Base-by-base conservation (phyloP, 2,797 vertebrate genomes). In the Aldrovandia affinis region DNA sequence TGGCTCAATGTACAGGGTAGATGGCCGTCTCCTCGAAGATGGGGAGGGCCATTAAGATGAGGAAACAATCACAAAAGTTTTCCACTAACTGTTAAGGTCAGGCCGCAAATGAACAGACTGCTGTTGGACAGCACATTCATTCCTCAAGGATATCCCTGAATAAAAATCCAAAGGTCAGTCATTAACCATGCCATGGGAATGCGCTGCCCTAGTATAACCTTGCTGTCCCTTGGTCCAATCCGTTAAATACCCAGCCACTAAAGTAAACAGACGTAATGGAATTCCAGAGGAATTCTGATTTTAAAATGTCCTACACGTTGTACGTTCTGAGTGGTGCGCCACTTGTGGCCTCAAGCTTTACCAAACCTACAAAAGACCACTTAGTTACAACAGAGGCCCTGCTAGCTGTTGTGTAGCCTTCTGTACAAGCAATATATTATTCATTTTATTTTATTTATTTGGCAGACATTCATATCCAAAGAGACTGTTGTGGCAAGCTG, bases 11-110 rank as follows among this genome's bases (percentile, higher is more conserved):
- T 18, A 79, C 44, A 68, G 55, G 82, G 36, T 83, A 44, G 36
- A 61, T 44, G 18, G 18, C 82, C 30, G 47, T 65, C 15, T 50
- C 54, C 9, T 79, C 22, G 15, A 42, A 39, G 61, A 63, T 25
- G n/a, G 7, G 7, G 78, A 33, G 25, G 47, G 61, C 80, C 83
- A 39, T 88, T 88, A 88, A 82, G 88, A 44, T 50, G 83, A 80
- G 83, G 89, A 89, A 92, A 90, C 92, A 95, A 96, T 96, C 94
- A 95, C 68, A 90, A 87, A 81, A 85, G 90, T 94, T 95, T 95
- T 42, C 68, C 95, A 92, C 91, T 85, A 90, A 89, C 89, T 90
- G 88, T 93, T 94, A 96, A 96, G 95, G 95, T 95, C 95, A 93
- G 87, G 79, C 83, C 83, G 81, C 28, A 52, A 89, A 92, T 92